Conservation (phyloP, 1,140 invertebrate genomes). For the Drosophila trapezifrons region DNA sequence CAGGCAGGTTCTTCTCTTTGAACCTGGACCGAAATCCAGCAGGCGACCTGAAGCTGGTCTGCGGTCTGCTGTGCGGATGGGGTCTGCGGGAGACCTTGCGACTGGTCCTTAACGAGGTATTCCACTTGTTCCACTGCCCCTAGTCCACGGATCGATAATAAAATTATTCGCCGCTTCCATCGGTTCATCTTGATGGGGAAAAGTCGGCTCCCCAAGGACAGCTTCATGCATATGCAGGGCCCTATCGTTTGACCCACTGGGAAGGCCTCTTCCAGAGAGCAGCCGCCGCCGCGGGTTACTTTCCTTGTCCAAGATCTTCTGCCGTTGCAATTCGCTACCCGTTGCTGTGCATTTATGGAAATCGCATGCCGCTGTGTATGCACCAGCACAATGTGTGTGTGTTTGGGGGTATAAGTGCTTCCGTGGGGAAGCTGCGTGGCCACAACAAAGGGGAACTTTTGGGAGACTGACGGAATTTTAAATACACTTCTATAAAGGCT, state of each 20-base stretch:
- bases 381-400: slow-evolving; percentile 17
- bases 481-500: slow-evolving; percentile 8
- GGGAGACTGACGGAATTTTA: neutral
- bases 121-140: neutral
- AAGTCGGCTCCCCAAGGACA: neutral
- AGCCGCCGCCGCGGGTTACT: slow-evolving; percentile 10
- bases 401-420: slow-evolving; percentile 28
- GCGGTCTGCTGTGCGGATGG: neutral
- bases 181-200: neutral
- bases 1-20: neutral
- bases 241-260: slow-evolving; percentile 17
- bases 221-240: slow-evolving; percentile 30
- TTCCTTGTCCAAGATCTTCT: slow-evolving; percentile 48
- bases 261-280: slow-evolving; percentile 7
- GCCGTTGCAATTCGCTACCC: slow-evolving; percentile 21
- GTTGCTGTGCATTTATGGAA: slow-evolving; percentile 73
- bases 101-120: slow-evolving; percentile 18
- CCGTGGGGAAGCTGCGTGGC: slow-evolving; percentile 42
- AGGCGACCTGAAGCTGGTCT: slow-evolving; percentile 5
- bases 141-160: slow-evolving; percentile 19
- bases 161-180: slow-evolving; percentile 14
- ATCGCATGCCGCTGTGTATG: slow-evolving; percentile 41
- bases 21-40: neutral
- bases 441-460: slow-evolving; percentile 31
- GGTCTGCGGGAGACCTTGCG: slow-evolving; percentile 5